Evolutionary conservation across 1,140 invertebrate species (phyloP).

Genomic region (Drosophila kurseongensis): DNA sequence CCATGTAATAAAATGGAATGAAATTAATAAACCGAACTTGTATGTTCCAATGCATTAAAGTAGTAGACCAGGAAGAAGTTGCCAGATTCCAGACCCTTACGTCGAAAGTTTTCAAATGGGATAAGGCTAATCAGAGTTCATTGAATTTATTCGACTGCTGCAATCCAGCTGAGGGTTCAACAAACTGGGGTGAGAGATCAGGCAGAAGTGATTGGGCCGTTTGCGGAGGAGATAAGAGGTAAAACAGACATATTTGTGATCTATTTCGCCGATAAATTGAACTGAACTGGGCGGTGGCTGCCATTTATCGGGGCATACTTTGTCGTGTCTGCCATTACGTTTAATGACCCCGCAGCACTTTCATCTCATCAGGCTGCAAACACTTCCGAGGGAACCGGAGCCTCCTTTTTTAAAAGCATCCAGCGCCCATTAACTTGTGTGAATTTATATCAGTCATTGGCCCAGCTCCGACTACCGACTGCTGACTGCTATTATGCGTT

Average conservation of each 20-base stretch:
- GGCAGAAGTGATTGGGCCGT: constrained; percentile 15
- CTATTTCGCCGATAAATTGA: constrained; percentile 57
- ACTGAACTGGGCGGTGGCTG: constrained; percentile 21
- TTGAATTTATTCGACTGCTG: constrained; percentile 29
- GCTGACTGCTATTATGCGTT: constrained; percentile 76
- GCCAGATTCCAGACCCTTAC: neutral
- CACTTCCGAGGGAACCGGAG: constrained; percentile 22
- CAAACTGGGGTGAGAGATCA: neutral
- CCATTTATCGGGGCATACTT: constrained; percentile 59
- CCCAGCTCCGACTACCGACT: constrained; percentile 44
- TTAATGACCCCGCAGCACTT: constrained; percentile 57
- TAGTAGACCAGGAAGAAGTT: constrained; percentile 2
- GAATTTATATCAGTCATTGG: constrained; percentile 80
- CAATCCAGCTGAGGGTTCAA: constrained; percentile 19
- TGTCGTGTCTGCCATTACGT: constrained; percentile 59
- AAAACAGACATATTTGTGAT: constrained; percentile 51
- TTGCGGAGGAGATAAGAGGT: constrained; percentile 7
- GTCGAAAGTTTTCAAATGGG: neutral
- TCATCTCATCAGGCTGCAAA: constrained; percentile 42
- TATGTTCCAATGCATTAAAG: constrained; percentile 4
- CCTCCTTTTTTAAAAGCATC: constrained; percentile 73
- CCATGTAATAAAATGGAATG: constrained; percentile 45
- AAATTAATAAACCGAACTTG: constrained; percentile 41
- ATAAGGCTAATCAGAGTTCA: constrained; percentile 19
- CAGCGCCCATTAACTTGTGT: constrained; percentile 76